Conservation (phyloP, 2,113 vertebrate species). For the Atractosteus spatula region DNA sequence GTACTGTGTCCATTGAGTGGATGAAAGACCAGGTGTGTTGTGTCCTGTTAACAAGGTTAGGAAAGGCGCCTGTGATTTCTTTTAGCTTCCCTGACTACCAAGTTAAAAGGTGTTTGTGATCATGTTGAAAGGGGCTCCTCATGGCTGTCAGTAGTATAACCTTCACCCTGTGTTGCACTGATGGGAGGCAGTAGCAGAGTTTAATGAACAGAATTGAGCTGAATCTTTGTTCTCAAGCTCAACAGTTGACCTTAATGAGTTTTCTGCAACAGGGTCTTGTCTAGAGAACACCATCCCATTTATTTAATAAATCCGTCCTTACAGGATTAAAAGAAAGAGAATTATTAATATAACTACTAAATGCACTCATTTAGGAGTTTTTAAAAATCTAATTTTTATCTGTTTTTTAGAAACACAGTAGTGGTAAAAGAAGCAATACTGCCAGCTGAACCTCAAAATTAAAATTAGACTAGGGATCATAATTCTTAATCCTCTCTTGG, state of each 20-base stretch:
- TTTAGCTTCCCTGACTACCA: not conserved
- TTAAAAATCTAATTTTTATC: too few relatives aligned
- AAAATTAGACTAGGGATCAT: too few relatives aligned
- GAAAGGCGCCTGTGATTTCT: not conserved
- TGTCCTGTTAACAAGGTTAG: not conserved
- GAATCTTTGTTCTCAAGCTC: conserved; percentile 5
- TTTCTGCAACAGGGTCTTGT: not conserved
- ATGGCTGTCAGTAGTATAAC: conserved; percentile 1
- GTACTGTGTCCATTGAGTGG: not conserved
- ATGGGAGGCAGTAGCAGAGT: not conserved
- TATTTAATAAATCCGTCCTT: not conserved
- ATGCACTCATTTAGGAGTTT: too few relatives aligned
- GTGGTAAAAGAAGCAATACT: too few relatives aligned
- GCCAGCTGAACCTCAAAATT: too few relatives aligned
- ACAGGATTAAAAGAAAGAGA: too few relatives aligned
- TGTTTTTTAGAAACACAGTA: too few relatives aligned
- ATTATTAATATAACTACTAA: too few relatives aligned
- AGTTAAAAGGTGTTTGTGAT: conserved; percentile 23
- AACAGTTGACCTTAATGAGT: not conserved
- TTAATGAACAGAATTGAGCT: conserved; percentile 15
- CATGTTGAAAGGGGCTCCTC: conserved; percentile 22
- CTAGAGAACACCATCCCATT: not conserved
- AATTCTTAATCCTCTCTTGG: too few relatives aligned
- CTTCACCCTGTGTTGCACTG: not conserved
- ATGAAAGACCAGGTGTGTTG: not conserved